phyloP scores from a whole-genome alignment of 2,113 vertebrate species.

The Oenanthe oenanthe region DNA sequence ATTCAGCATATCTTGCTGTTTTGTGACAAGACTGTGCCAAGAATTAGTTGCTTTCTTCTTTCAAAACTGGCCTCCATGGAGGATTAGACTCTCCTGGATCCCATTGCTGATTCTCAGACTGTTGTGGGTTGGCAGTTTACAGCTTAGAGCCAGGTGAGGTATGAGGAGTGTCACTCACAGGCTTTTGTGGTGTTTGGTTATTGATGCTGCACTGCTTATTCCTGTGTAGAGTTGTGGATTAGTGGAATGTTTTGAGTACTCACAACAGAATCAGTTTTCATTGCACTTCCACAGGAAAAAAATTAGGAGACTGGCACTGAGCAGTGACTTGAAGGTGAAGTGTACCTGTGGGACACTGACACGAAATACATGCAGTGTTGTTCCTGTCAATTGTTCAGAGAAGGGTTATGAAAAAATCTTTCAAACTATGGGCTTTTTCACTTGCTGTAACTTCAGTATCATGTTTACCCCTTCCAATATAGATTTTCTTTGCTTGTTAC shows the following conservation, averaged over 20 bases:
- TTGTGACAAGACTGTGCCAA: background rate
- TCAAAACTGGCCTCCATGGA: background rate
- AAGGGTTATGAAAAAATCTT: background rate
- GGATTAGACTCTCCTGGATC: background rate
- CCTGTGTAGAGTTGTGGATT: background rate
- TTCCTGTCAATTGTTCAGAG: background rate
- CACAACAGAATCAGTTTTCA: background rate
- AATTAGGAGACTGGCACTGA: background rate
- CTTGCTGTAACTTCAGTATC: background rate
- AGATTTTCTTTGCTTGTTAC: background rate
- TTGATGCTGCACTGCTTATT: background rate
- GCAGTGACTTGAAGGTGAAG: background rate
- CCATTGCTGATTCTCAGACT: background rate
- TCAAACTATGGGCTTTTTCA: background rate
- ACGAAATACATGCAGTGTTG: fast-evolving
- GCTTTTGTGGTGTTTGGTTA: background rate
- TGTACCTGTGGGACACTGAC: background rate
- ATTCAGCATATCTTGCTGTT: background rate
- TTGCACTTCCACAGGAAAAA: background rate
- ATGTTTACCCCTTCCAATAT: background rate
- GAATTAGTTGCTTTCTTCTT: background rate
- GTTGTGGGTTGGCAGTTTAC: background rate
- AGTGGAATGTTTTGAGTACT: background rate
- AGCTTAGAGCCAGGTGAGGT: background rate
- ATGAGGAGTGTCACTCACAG: background rate